These are phyloP conservation scores for Chrysemys picta DNA, from an alignment of 2,113 vertebrate species.

Conservation along the genomic window DNA sequence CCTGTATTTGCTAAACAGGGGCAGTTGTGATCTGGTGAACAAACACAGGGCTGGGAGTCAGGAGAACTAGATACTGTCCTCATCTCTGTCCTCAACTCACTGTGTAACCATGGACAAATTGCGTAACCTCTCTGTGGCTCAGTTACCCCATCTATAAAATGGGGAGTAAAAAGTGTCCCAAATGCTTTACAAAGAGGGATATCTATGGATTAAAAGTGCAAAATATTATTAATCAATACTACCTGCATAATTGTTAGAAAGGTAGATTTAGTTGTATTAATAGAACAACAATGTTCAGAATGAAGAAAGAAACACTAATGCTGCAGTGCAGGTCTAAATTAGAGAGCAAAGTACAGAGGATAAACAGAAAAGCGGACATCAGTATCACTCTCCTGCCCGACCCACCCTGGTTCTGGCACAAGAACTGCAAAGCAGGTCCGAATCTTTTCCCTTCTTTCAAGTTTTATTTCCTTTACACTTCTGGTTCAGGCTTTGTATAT, in stretches of 20 bases:
- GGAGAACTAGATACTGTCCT: neutral
- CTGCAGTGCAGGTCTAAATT: neutral
- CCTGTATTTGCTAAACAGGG: neutral
- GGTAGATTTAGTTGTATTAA: neutral
- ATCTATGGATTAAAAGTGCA: neutral
- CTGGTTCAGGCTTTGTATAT: neutral
- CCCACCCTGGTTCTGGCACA: fast-evolving
- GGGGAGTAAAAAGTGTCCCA: neutral
- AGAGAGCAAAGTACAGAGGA: slow-evolving; percentile 39
- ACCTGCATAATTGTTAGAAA: neutral
- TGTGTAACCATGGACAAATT: neutral
- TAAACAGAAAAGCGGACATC: neutral
- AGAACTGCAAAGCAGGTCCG: neutral
- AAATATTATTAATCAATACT: fast-evolving
- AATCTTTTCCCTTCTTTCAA: neutral
- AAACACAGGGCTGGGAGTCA: neutral
- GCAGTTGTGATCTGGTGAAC: neutral
- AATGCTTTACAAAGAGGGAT: neutral
- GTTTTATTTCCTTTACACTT: neutral
- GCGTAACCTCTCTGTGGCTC: neutral
- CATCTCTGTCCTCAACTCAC: neutral
- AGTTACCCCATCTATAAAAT: neutral
- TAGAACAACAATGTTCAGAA: neutral
- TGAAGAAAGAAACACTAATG: neutral
- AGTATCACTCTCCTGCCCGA: neutral